Base-by-base conservation (phyloP, 2,888 invertebrate species). In the Aspidapion aeneum region DNA sequence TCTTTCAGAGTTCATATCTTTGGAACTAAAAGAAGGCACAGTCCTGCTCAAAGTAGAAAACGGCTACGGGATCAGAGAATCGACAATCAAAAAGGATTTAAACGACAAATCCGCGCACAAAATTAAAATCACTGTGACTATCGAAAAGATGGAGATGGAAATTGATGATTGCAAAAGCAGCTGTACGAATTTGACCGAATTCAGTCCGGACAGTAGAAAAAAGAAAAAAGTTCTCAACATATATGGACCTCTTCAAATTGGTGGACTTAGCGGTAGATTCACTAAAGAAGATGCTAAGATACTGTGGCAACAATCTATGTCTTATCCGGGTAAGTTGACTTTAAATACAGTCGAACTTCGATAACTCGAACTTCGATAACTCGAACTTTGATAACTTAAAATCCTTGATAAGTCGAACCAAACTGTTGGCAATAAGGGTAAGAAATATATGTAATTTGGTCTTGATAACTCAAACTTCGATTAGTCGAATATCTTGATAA, bases 211-310 rank as follows among this genome's bases (percentile, higher is more conserved):
- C 3, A 35, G 35, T 35, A 3, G 35, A 7, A 69, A 71, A 21
- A 55, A 64, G 18, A 64, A 62, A 49, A 77, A 78, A 22, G 69
- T 79, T 21, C 69, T 80, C 48, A 81, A 87, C 71, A 90, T 95
- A 0, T 95, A 96, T 77, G 89, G 93, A 0, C 94, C 96, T 0
- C 82, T 97, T 18, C 96, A 97, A 80, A 78, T 98, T 20, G 93
- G 93, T 21, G 93, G 93, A 2, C 84, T 89, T 0, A 85, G 87
- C 51, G 82, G 87, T 58, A 85, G 90, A 73, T 80, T 93, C 57
- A 79, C 82, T n/a, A 78, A 82, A 20, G 77, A 93, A 21, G 86
- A 87, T 0, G 77, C 82, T 0, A 81, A 84, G 22, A 85, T 87
- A 62, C 85, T 87, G 61, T 94, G 94, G 93, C 81, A 84, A 20